Base-by-base conservation (phyloP, 2,888 invertebrate species). In the Cephus rjabovi region DNA sequence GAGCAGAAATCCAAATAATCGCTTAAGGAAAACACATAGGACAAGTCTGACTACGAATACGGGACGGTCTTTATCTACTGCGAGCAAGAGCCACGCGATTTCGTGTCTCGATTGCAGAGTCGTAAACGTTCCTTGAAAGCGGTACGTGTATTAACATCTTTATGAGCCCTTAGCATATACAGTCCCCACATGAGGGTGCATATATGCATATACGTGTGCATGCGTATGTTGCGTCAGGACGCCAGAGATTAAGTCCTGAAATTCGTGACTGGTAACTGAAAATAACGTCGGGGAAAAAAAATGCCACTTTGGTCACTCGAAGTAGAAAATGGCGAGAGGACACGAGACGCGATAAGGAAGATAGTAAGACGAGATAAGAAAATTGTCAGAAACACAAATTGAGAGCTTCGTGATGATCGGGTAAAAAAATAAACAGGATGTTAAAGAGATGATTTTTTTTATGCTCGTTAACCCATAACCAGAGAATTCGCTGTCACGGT, bases 61-160 rank as follows among this genome's bases (percentile, higher is more conserved):
- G 23, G 40, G 6, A 23, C 40, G 9, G 40, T 56, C 6, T 56
- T 2, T 56, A 23, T 56, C 40, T 56, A 56, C 40, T 56, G 40
- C 23, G 23, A 56, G 40, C 6, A 9, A 56, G 23, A 23, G 40
- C 40, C 40, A 56, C 6, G 23, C 40, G 71, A 71, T 71, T 71
- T 71, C 71, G 71, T 33, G 71, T 71, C 71, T 9, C 31, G 71
- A 71, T 71, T 71, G 71, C 71, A 71, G 33, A 30, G 71, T 31
- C 71, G 71, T 71, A 71, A 71, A 71, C 23, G 40, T 56, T 56
- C 23, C 40, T 56, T 56, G 40, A 56, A 56, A 56, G 40, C 40
- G 40, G 40, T 23, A 56, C 23, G 40, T 23, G 40, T 23, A 56
- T 56, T 56, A 56, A 56, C 40, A 56, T 56, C 40, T 56, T 56